phyloP scores from a whole-genome alignment of 2,113 vertebrate genomes.

The Paedocypris sp. region DNA sequence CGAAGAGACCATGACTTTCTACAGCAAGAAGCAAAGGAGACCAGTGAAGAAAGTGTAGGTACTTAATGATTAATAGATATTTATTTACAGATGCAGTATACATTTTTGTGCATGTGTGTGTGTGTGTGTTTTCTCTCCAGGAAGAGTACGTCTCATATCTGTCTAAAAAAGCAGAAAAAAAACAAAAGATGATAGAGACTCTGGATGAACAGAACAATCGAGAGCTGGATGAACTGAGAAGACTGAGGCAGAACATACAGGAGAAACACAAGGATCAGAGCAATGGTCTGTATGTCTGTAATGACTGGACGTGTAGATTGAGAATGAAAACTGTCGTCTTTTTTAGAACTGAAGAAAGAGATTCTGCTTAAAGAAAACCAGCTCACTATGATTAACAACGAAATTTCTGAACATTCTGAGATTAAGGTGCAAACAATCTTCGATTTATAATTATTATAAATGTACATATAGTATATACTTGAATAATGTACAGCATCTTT shows the following conservation, averaged over 20 bases:
- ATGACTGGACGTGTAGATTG: not conserved
- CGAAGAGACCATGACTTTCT: constrained; percentile 39
- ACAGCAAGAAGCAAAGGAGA: constrained; percentile 30
- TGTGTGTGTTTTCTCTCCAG: constrained; percentile 9
- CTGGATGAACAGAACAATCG: constrained; percentile 41
- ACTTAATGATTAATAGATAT: not conserved
- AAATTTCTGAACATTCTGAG: constrained; percentile 32
- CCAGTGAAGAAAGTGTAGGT: constrained; percentile 39
- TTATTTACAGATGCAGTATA: not conserved
- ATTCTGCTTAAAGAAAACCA: constrained; percentile 38
- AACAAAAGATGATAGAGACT: constrained; percentile 27
- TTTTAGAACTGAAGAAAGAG: constrained; percentile 31
- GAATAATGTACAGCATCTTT: too few species aligned
- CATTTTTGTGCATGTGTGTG: not conserved
- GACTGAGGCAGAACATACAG: constrained; percentile 27
- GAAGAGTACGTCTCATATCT: constrained; percentile 46
- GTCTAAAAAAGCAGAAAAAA: constrained; percentile 40
- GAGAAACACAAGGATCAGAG: constrained; percentile 27
- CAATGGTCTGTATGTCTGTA: constrained; percentile 17
- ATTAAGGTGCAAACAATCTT: constrained; percentile 35
- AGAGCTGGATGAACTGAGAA: constrained; percentile 35
- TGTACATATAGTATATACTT: too few species aligned
- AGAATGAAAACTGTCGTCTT: not conserved
- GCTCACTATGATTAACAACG: constrained; percentile 30
- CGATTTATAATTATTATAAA: not conserved